These are phyloP conservation scores for Athetis lepigone DNA, from an alignment of 2,888 invertebrate genomes.

Conservation along the genomic window DNA sequence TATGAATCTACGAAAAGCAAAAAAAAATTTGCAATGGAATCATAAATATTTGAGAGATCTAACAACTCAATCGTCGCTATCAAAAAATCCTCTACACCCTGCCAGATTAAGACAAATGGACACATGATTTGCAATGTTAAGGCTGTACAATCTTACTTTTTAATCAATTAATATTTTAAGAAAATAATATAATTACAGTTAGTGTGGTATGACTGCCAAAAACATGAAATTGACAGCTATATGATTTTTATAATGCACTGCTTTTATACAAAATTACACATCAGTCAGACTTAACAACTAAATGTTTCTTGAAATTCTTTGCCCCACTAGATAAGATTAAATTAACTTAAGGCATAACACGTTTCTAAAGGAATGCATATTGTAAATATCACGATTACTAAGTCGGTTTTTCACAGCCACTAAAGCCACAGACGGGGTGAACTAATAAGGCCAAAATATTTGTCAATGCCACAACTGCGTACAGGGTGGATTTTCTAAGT, in stretches of 20 bases:
- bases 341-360: constrained; percentile 16
- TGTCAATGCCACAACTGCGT: constrained; percentile 33
- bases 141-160: not conserved
- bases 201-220: not conserved
- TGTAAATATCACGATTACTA: constrained; percentile 54
- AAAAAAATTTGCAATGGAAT: no score
- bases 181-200: not conserved
- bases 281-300: constrained; percentile 30
- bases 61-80: no score
- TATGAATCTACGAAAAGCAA: no score
- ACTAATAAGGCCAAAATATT: constrained; percentile 47
- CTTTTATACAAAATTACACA: constrained; percentile 10
- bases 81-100: no score
- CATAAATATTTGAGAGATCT: no score
- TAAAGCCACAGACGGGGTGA: constrained; percentile 54
- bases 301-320: constrained; percentile 17
- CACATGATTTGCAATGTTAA: not conserved
- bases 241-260: not conserved
- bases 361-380: constrained; percentile 59
- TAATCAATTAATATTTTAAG: not conserved
- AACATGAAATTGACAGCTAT: not conserved
- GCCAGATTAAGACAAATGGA: no score
- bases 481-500: constrained; percentile 8
- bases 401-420: constrained; percentile 64
- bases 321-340: not conserved